phyloP scores from a whole-genome alignment of 2,113 vertebrate genomes.

The Mormyrus iriodes region DNA sequence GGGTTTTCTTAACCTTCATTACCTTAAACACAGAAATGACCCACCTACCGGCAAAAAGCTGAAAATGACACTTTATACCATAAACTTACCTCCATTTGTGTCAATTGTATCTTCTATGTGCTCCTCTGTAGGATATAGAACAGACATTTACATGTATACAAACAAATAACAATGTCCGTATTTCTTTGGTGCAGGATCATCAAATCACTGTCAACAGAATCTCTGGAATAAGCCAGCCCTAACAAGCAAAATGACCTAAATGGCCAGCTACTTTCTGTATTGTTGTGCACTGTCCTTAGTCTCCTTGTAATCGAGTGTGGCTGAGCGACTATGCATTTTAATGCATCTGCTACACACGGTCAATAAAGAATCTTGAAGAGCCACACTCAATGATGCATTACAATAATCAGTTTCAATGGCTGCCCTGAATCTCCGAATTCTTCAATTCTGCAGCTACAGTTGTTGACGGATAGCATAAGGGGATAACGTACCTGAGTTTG shows the following conservation, averaged over 20 bases:
- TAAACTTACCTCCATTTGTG: constrained; percentile 26
- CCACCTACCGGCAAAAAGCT: not conserved
- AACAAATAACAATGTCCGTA: not conserved
- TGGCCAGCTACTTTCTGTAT: not conserved
- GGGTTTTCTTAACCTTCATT: not conserved
- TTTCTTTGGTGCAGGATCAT: not conserved
- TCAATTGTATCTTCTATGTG: constrained; percentile 28
- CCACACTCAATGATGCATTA: not conserved
- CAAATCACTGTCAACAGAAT: not conserved
- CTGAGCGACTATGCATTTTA: not conserved
- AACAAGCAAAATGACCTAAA: not conserved
- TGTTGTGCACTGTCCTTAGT: not conserved
- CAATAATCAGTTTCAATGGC: not conserved
- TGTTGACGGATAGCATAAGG: not conserved
- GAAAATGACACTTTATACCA: not conserved
- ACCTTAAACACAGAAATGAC: not conserved
- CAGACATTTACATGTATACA: not conserved
- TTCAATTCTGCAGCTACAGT: not conserved
- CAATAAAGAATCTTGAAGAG: not conserved
- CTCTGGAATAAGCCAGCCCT: not conserved
- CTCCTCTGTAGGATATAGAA: constrained; percentile 13
- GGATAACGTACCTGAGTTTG: constrained; percentile 2
- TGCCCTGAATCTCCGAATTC: not conserved
- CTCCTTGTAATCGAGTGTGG: not conserved
- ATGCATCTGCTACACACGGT: not conserved